Conservation (phyloP, 2,797 vertebrate genomes). For the Peromyscus attwateri region DNA sequence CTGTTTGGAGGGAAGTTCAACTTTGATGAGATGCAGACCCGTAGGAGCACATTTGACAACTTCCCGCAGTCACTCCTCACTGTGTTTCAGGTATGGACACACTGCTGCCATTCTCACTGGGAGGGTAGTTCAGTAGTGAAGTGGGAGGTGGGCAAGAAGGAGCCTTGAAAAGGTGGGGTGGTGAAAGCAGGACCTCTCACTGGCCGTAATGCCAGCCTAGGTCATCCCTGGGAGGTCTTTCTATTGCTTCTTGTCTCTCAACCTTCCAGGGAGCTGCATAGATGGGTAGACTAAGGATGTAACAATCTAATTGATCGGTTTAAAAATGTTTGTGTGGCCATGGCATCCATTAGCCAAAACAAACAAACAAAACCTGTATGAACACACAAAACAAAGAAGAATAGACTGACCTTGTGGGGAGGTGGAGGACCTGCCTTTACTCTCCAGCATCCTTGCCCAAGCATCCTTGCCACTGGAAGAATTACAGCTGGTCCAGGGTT, state of each 20-base stretch:
- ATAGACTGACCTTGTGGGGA: neutral
- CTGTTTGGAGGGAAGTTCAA: constrained; percentile 99
- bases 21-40: constrained; percentile 96
- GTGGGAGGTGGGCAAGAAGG: neutral
- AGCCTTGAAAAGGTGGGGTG: neutral
- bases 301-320: neutral
- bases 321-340: neutral
- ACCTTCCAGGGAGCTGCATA: neutral
- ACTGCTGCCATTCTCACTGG: neutral
- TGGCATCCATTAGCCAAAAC: neutral
- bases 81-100: constrained; percentile 95
- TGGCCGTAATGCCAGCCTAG: constrained; percentile 26
- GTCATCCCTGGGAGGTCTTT: neutral
- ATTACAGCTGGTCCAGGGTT: neutral
- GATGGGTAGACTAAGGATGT: neutral
- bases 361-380: neutral
- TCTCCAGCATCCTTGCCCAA: neutral
- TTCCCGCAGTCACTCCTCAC: constrained; percentile 99
- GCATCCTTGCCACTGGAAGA: neutral
- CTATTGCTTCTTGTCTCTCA: neutral
- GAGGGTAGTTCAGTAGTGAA: neutral
- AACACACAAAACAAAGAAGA: neutral
- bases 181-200: neutral
- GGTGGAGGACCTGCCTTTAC: neutral
- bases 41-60: constrained; percentile 98